Conservation (phyloP, 1,140 invertebrate species). For the Macrostomum lignano region DNA sequence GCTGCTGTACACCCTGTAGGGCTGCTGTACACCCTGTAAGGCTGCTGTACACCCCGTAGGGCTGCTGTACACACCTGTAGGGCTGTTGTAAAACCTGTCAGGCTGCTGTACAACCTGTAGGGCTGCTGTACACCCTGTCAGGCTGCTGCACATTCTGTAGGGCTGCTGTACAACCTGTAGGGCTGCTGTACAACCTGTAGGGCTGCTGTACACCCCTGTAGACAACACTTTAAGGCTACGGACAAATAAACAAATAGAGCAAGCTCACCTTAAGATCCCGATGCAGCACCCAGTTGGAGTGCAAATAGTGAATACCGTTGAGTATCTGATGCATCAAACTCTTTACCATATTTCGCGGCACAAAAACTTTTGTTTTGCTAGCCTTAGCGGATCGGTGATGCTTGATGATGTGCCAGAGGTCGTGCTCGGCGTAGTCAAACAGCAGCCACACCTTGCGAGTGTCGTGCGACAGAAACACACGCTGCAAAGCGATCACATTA, state of each 20-base stretch:
- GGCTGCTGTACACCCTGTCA: too few relatives aligned
- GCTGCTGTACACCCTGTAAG: too few relatives aligned
- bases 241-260: slow-evolving; percentile 5
- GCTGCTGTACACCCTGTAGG: too few relatives aligned
- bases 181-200: too few relatives aligned
- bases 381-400: slow-evolving; percentile 59
- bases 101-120: too few relatives aligned
- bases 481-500: slow-evolving; percentile 77
- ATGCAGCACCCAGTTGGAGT: slow-evolving; percentile 96
- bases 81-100: too few relatives aligned
- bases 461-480: slow-evolving; percentile 82
- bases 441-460: slow-evolving; percentile 89
- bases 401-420: slow-evolving; percentile 70
- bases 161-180: too few relatives aligned
- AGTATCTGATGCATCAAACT: slow-evolving; percentile 89
- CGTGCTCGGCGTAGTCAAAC: slow-evolving; percentile 97
- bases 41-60: too few relatives aligned
- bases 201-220: too few relatives aligned
- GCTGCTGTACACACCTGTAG: too few relatives aligned
- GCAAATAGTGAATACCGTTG: slow-evolving; percentile 94
- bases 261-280: slow-evolving; percentile 52
- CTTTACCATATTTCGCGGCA: slow-evolving; percentile 57
- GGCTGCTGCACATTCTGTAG: too few relatives aligned
- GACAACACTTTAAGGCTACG: slow-evolving; percentile 3
- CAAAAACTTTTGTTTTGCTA: slow-evolving; percentile 72